A percentile compares a stretch with the other conserved stretches of the same genome.
phyloP scores from a whole-genome alignment of 2,888 invertebrate genomes.

The Ypsolopha scabrella region DNA sequence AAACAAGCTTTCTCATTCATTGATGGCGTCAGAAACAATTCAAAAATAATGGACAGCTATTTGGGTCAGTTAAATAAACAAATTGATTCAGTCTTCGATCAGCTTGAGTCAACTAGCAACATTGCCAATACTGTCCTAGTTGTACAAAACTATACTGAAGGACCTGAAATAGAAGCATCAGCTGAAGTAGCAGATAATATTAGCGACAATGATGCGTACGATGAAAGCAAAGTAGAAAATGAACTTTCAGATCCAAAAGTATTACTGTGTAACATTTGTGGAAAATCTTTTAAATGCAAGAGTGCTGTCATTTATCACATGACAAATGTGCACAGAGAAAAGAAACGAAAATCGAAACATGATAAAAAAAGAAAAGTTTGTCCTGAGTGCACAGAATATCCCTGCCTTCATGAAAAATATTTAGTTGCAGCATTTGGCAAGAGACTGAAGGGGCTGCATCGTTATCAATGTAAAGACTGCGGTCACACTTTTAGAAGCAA shows the following conservation, averaged over 20 bases:
- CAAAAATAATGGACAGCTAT: conserved; percentile 20
- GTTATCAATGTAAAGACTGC: conserved; percentile 30
- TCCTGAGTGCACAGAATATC: background rate
- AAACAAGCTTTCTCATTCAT: conserved; percentile 34
- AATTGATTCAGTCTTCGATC: background rate
- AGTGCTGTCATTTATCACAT: no score
- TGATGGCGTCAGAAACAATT: conserved; percentile 27
- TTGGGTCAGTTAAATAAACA: background rate
- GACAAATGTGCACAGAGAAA: no score
- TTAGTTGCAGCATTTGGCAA: background rate
- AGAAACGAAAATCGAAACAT: no score
- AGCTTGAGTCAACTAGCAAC: background rate
- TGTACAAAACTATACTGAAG: no score
- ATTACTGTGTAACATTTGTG: no score
- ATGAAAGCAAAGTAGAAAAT: no score
- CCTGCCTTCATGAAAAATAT: background rate
- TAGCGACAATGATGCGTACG: no score
- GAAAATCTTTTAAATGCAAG: no score
- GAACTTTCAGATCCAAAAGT: no score
- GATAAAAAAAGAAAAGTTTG: background rate
- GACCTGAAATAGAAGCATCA: no score
- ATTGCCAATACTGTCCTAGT: no score
- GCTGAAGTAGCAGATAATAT: no score
- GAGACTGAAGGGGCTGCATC: background rate
- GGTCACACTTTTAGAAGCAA: conserved; percentile 28